Evolutionary conservation across 1,140 invertebrate species (phyloP).

Genomic region (Venustaconcha ellipsiformis): DNA sequence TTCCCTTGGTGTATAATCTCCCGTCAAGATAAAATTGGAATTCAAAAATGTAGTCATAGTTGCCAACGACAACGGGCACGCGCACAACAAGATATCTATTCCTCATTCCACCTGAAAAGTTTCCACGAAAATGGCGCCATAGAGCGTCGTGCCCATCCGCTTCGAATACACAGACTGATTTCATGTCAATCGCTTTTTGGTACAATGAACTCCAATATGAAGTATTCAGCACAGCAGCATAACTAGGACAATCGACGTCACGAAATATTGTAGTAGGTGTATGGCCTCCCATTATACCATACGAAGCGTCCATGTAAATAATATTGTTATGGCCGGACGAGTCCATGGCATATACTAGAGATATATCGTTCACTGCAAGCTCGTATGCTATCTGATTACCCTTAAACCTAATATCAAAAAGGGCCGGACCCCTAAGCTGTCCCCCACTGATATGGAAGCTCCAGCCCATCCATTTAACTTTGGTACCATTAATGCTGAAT

Average conservation of each 20-base stretch:
- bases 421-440: slow-evolving; percentile 20
- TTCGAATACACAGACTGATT: slow-evolving; percentile 22
- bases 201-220: slow-evolving; percentile 13
- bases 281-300: slow-evolving; percentile 26
- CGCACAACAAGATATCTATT: slow-evolving; percentile 25
- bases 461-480: slow-evolving; percentile 30
- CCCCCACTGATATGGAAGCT: slow-evolving; percentile 27
- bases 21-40: slow-evolving; percentile 38
- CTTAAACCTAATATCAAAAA: slow-evolving; percentile 27
- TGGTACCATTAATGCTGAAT: slow-evolving; percentile 16
- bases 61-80: slow-evolving; percentile 21
- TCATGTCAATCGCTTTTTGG: slow-evolving; percentile 16
- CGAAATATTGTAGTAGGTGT: slow-evolving; percentile 7
- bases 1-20: slow-evolving; percentile 29
- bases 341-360: slow-evolving; percentile 26
- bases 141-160: slow-evolving; percentile 17
- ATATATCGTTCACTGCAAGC: slow-evolving; percentile 41
- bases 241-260: slow-evolving; percentile 27
- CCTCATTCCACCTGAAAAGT: slow-evolving; percentile 20
- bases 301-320: slow-evolving; percentile 27
- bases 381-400: slow-evolving; percentile 47
- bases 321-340: slow-evolving; percentile 26
- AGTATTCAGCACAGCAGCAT: slow-evolving; percentile 20
- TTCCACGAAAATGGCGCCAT: slow-evolving; percentile 10
- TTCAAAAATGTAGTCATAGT: slow-evolving; percentile 48